Conservation (phyloP, 2,113 vertebrate species). For the Aphyosemion australe region DNA sequence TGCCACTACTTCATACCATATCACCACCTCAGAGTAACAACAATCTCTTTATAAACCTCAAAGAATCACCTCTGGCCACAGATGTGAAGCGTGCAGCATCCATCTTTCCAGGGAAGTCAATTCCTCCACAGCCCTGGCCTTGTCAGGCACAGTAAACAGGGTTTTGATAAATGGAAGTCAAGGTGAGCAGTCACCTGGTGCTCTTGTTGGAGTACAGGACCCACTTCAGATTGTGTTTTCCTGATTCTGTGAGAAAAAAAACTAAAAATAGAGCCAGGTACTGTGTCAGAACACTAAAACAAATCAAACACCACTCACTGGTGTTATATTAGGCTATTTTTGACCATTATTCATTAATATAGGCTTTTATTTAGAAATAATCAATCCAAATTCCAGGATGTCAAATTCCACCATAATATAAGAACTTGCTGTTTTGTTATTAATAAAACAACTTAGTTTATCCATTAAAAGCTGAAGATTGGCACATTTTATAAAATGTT, state of each 20-base stretch:
- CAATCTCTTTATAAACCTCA: conserved; percentile 31
- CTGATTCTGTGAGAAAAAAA: background rate
- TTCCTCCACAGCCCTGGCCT: conserved; percentile 82
- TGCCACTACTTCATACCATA: conserved; percentile 1
- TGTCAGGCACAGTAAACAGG: conserved; percentile 91
- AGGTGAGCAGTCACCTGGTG: conserved; percentile 97
- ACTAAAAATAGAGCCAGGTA: background rate
- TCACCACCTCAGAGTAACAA: conserved; percentile 15
- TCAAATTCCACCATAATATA: too few relatives aligned
- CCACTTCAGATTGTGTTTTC: background rate
- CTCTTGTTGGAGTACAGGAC: conserved; percentile 77
- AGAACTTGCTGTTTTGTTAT: too few relatives aligned
- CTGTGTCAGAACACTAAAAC: too few relatives aligned
- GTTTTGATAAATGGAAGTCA: conserved; percentile 92
- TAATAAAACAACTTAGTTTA: too few relatives aligned
- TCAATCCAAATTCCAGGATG: too few relatives aligned
- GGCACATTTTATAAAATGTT: too few relatives aligned
- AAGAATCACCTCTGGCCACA: conserved; percentile 54
- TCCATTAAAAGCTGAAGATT: too few relatives aligned
- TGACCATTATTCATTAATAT: too few relatives aligned
- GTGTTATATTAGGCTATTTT: too few relatives aligned
- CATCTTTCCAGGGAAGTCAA: conserved; percentile 83
- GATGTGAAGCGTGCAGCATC: conserved; percentile 81
- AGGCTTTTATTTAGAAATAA: too few relatives aligned
- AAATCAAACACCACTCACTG: too few relatives aligned